Evolutionary conservation across 2,797 vertebrate genomes (phyloP).

Genomic region (Channa striata): DNA sequence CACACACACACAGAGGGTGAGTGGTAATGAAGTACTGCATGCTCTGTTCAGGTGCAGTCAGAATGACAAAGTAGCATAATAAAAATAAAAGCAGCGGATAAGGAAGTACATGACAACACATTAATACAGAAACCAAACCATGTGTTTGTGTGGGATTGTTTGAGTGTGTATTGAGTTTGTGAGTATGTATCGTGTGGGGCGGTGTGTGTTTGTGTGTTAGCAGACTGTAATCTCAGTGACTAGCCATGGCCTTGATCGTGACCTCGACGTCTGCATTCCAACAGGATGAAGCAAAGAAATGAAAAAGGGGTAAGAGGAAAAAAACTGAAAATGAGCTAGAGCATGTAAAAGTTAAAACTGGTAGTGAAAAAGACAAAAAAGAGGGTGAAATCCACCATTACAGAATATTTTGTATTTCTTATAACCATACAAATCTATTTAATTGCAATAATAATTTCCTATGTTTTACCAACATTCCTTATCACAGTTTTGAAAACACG

Average conservation of each 20-base stretch:
- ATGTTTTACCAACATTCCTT: conserved; percentile 5
- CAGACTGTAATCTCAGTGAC: conserved; percentile 11
- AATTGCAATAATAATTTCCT: neutral
- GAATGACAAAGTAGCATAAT: conserved; percentile 62
- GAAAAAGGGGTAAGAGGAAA: conserved; percentile 26
- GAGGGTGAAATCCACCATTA: neutral
- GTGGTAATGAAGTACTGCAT: neutral
- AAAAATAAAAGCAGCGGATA: conserved; percentile 60
- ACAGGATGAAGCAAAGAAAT: conserved; percentile 43
- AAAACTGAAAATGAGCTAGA: conserved; percentile 15
- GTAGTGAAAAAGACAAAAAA: neutral
- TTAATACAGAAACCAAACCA: conserved; percentile 63
- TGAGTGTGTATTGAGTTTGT: conserved; percentile 18
- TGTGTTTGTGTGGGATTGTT: conserved; percentile 39
- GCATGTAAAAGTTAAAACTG: neutral
- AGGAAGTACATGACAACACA: conserved; percentile 71
- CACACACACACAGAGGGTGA: neutral
- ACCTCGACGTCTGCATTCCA: conserved; percentile 65
- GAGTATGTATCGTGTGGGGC: neutral
- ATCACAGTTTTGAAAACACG: conserved; percentile 11
- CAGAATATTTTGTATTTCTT: neutral
- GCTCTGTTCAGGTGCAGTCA: conserved; percentile 62
- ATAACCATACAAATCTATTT: too few species aligned
- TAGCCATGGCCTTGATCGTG: conserved; percentile 23
- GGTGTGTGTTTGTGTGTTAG: too few species aligned